phyloP scores from a whole-genome alignment of 1,140 invertebrate genomes.

The Cataglyphis hispanica region DNA sequence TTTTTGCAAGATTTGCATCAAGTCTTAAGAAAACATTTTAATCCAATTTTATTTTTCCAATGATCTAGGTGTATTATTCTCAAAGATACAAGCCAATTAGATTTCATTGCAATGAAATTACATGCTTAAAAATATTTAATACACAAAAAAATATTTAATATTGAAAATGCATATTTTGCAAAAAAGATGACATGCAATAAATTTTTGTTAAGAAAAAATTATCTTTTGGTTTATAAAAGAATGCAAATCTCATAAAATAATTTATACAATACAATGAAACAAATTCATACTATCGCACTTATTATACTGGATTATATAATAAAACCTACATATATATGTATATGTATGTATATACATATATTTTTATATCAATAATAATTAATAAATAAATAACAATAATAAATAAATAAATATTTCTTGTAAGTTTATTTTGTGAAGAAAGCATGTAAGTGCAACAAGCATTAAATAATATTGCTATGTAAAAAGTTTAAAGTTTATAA shows the following conservation, averaged over 20 bases:
- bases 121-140: slow-evolving; percentile 6
- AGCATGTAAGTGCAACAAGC: slow-evolving; percentile 28
- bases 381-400: too few relatives aligned
- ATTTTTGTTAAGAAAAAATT: not conserved
- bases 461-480: slow-evolving; percentile 28
- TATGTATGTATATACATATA: not conserved
- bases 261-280: not conserved
- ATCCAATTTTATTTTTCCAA: slow-evolving; percentile 2
- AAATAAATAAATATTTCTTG: not conserved
- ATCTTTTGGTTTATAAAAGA: not conserved
- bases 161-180: slow-evolving; percentile 6
- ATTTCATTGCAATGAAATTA: slow-evolving; percentile 3
- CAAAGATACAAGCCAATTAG: not conserved
- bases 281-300: not conserved
- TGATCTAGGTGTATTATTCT: not conserved
- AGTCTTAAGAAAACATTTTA: slow-evolving; percentile 15
- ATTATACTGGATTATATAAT: slow-evolving; percentile 31
- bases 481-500: slow-evolving; percentile 10
- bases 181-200: slow-evolving; percentile 6
- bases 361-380: slow-evolving; percentile 4
- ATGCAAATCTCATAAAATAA: slow-evolving; percentile 26
- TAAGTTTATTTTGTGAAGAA: slow-evolving; percentile 14
- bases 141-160: slow-evolving; percentile 21
- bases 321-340: not conserved
- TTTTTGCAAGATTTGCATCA: slow-evolving; percentile 15